Evolutionary conservation across 2,797 vertebrate species (phyloP).

Genomic region (Amniataba percoides): DNA sequence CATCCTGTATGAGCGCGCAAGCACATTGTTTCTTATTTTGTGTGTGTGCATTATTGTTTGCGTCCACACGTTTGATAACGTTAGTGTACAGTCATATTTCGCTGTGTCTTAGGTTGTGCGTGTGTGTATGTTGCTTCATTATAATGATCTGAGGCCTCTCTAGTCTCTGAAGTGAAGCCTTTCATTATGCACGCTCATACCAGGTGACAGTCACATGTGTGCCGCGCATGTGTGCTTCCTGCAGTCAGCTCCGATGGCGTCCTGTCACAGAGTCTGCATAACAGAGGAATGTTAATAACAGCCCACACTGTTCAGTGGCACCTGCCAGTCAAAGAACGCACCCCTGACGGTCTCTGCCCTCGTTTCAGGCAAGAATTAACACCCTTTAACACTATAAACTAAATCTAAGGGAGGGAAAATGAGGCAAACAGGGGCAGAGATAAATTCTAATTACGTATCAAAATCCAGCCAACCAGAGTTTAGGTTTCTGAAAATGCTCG

Average conservation of each 20-base stretch:
- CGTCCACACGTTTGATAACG: too few species aligned
- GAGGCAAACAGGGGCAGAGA: not conserved
- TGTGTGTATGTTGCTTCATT: conserved; percentile 33
- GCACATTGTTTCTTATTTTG: not conserved
- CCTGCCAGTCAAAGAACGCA: conserved; percentile 28
- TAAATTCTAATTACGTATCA: not conserved
- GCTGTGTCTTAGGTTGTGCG: not conserved
- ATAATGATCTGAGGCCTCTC: conserved; percentile 57
- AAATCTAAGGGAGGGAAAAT: not conserved
- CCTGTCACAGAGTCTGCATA: conserved; percentile 31
- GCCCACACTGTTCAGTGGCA: conserved; percentile 20
- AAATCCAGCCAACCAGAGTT: not conserved
- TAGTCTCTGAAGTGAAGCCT: conserved; percentile 56
- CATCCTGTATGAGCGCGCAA: conserved; percentile 12
- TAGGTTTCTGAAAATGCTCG: not conserved
- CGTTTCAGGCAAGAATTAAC: conserved; percentile 4
- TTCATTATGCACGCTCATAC: conserved; percentile 49
- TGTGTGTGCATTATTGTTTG: not conserved
- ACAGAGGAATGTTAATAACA: conserved; percentile 23
- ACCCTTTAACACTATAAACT: conserved; percentile 2
- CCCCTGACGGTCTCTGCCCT: conserved; percentile 1
- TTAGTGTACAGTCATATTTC: not conserved
- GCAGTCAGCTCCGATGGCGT: conserved; percentile 18
- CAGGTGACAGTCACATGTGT: conserved; percentile 32
- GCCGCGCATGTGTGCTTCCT: conserved; percentile 9